phyloP scores from a whole-genome alignment of 2,113 vertebrate genomes.

The Tupaia chinensis region DNA sequence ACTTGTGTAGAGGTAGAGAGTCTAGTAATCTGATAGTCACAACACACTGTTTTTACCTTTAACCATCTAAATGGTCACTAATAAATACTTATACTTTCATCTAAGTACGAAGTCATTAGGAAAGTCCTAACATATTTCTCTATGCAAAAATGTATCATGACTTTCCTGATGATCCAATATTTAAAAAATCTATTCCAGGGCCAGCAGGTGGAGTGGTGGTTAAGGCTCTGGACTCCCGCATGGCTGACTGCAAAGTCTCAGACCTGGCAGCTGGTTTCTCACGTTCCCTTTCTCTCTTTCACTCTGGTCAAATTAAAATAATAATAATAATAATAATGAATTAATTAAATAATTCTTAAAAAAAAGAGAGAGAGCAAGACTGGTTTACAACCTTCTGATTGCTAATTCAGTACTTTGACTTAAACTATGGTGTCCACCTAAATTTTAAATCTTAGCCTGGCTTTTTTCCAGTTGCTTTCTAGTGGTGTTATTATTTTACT shows the following conservation, averaged over 20 bases:
- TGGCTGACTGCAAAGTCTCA: too few species aligned
- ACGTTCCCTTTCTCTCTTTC: too few species aligned
- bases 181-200: not conserved
- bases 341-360: not conserved
- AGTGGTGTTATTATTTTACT: not conserved
- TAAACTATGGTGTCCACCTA: not conserved
- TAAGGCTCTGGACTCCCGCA: too few species aligned
- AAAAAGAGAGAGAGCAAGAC: not conserved
- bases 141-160: too few species aligned
- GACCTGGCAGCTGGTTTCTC: too few species aligned
- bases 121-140: too few species aligned
- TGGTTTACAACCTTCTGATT: not conserved
- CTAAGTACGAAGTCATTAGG: not conserved
- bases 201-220: too few species aligned
- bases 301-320: too few species aligned
- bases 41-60: not conserved
- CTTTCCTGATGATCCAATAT: not conserved
- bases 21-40: not conserved
- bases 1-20: not conserved
- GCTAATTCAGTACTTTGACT: not conserved
- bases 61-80: not conserved
- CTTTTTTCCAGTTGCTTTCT: not conserved
- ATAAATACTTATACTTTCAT: slow-evolving; percentile 16
- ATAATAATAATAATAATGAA: too few species aligned
- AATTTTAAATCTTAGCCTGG: slow-evolving; percentile 29